Evolutionary conservation across 2,113 vertebrate species (phyloP).

Genomic region (Anhinga rufa): DNA sequence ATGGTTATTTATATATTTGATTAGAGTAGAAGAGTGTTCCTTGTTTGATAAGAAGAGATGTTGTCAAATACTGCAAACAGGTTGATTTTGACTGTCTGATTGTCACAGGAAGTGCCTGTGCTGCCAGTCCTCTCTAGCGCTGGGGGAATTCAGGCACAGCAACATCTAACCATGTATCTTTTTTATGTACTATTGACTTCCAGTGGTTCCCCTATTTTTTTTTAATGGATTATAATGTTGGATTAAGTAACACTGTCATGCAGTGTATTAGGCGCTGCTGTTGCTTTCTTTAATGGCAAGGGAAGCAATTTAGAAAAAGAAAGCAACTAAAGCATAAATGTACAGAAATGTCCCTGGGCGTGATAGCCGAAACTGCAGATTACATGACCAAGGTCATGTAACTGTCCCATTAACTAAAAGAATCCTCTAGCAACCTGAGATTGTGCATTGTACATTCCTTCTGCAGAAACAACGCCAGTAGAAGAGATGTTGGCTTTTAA

Average conservation of each 20-base stretch:
- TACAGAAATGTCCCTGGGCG: background rate
- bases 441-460: fast-evolving
- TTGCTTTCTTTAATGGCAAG: background rate
- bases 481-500: background rate
- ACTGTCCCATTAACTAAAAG: background rate
- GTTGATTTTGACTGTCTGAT: background rate
- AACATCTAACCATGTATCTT: background rate
- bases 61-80: background rate
- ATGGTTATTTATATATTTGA: background rate
- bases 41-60: background rate
- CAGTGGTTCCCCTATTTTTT: background rate
- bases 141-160: background rate
- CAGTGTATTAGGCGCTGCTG: background rate
- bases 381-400: background rate
- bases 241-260: background rate
- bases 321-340: background rate
- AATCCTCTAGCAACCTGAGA: background rate
- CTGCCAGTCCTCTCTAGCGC: background rate
- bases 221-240: background rate
- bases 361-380: background rate
- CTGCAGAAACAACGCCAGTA: no score
- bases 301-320: background rate
- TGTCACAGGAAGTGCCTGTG: background rate
- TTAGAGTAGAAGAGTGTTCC: background rate
- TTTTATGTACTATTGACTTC: background rate